Percentiles rank a stretch among this genome's conserved stretches.
Conservation (phyloP, 2,113 vertebrate species). For the Rhadina sibilatrix region DNA sequence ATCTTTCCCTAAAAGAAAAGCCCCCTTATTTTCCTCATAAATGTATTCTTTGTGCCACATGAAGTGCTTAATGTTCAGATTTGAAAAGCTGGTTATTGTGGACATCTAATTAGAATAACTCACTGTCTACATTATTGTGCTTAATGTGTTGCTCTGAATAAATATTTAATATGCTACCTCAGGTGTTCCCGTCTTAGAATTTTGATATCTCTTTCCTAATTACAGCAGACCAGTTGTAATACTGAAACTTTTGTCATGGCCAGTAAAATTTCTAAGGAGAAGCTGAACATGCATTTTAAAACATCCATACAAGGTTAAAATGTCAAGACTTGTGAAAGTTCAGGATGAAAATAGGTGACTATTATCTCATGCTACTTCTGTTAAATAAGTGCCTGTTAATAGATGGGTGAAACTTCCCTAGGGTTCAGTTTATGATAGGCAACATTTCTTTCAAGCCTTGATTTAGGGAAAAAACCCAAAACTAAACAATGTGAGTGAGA, state of each 20-base stretch:
- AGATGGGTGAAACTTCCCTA: neutral
- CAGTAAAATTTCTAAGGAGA: constrained; percentile 3
- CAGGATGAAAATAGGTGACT: neutral
- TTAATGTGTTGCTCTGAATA: constrained; percentile 51
- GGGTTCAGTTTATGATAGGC: neutral
- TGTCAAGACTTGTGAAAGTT: constrained; percentile 1
- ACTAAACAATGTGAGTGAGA: neutral
- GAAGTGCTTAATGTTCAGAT: constrained; percentile 29
- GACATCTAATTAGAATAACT: constrained; percentile 51
- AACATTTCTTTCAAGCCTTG: neutral
- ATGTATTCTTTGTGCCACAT: neutral
- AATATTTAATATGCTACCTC: constrained; percentile 61
- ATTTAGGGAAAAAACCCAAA: neutral
- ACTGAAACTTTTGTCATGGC: neutral
- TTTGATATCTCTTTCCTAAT: constrained; percentile 57
- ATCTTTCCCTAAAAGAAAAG: neutral
- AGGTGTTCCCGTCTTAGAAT: constrained; percentile 43
- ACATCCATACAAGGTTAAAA: constrained; percentile 47
- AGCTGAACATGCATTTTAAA: neutral
- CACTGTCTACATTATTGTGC: constrained; percentile 32
- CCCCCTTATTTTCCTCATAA: neutral
- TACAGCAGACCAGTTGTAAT: constrained; percentile 8
- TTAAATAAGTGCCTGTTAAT: neutral
- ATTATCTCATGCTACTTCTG: neutral
- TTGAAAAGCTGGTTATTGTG: constrained; percentile 40